Base-by-base conservation (phyloP, 2,797 vertebrate genomes). In the Eremophila alpestris region DNA sequence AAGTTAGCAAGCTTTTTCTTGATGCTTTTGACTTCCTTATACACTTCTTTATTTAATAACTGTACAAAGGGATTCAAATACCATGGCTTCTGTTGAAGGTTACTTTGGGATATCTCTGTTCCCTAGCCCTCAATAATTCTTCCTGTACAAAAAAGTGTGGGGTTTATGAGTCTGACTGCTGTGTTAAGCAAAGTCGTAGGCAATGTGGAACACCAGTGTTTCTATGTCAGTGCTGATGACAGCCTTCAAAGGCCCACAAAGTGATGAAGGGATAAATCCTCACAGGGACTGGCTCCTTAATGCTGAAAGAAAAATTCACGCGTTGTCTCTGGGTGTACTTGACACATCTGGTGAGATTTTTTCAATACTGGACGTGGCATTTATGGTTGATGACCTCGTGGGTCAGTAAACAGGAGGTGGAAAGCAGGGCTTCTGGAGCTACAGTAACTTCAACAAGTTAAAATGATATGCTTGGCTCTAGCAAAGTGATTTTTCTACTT, bases 281-380 rank as follows among this genome's bases (percentile, higher is more conserved):
- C 54, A 16, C 16, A 27, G 40, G 24, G 40, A 7, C 30, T 85
- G 49, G 43, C 46, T 87, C 85, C 65, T 73, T 60, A 51, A 52
- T 45, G 43, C 59, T 69, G 80, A 46, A 59, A 58, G 55, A 20
- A 59, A 79, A 74, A 15, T 34, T 32, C 16, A 32, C 22, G 5
- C 8, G 9, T 74, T 87, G 24, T 55, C 26, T 55, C 43, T 45
- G 75, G 52, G 46, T 2, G 1, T 46, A 5, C 43, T 87, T 89
- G 36, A 41, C 30, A 24, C 3, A 8, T 34, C 58, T 55, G 38
- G 30, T 48, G 63, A 64, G 51, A 16, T 38, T 29, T 70, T 77
- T 74, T 49, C 0, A 0, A 8, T 13, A 19, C 14, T 71, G 38
- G 41, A 56, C 0, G 0, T 5, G 38, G 23, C 0, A 0, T 58